A percentile compares a stretch with the other conserved stretches of the same genome.
Evolutionary conservation across 2,888 invertebrate species (phyloP).

Genomic region (Phengaris alcon): DNA sequence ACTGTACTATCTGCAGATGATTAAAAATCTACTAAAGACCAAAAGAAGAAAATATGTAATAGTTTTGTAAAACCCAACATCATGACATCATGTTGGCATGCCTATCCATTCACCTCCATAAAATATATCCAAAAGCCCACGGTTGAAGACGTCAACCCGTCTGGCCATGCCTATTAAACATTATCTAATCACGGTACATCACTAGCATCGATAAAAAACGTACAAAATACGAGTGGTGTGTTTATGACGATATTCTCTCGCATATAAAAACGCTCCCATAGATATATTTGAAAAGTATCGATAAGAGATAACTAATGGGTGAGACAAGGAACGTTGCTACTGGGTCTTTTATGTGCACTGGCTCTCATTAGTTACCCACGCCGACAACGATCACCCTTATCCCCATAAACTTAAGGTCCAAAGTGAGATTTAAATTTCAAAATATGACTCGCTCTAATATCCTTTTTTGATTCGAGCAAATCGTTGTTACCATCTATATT

Average conservation of each 20-base stretch:
- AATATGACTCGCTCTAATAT: conserved; percentile 27
- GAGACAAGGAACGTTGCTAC: conserved; percentile 60
- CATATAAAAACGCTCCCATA: conserved; percentile 65
- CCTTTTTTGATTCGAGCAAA: conserved; percentile 27
- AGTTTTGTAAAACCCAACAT: neutral
- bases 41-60: neutral
- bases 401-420: conserved; percentile 29
- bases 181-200: conserved; percentile 19
- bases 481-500: conserved; percentile 25
- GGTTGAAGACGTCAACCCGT: conserved; percentile 14
- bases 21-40: neutral
- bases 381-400: conserved; percentile 47
- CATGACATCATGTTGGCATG: no score
- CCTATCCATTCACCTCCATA: neutral
- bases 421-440: conserved; percentile 9
- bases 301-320: conserved; percentile 72
- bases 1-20: neutral
- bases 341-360: conserved; percentile 60
- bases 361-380: conserved; percentile 24
- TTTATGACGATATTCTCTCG: conserved; percentile 26
- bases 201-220: conserved; percentile 27
- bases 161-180: conserved; percentile 23
- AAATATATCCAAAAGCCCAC: neutral
- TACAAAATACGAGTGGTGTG: conserved; percentile 24
- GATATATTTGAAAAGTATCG: conserved; percentile 60